Evolutionary conservation across 2,888 invertebrate species (phyloP).

Genomic region (Drosophila rubida): DNA sequence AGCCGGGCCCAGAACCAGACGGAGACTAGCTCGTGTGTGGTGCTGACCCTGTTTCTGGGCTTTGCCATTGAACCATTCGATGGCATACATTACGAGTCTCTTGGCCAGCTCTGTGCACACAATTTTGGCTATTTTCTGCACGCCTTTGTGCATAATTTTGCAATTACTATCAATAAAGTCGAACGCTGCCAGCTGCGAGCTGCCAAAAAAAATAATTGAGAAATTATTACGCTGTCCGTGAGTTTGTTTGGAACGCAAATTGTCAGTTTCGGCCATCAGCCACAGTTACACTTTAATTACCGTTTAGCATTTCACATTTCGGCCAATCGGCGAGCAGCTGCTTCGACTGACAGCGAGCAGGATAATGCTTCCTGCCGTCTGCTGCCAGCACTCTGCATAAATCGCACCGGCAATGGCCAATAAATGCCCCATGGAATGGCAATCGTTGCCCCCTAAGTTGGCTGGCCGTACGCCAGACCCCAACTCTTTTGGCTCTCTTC

Average conservation of each 20-base stretch:
- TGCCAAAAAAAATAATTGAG: constrained; percentile 71
- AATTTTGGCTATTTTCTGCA: constrained; percentile 27
- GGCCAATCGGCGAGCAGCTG: constrained; percentile 24
- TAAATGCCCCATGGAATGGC: constrained; percentile 64
- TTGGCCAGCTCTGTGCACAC: constrained; percentile 25
- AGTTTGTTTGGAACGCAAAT: constrained; percentile 38
- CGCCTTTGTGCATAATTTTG: constrained; percentile 68
- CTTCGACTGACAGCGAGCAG: constrained; percentile 19
- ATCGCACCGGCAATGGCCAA: constrained; percentile 66
- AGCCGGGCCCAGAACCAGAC: neutral
- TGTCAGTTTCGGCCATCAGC: constrained; percentile 13
- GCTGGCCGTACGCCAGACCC: constrained; percentile 43
- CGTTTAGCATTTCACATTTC: constrained; percentile 62
- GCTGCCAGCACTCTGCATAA: constrained; percentile 66
- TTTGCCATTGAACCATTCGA: constrained; percentile 17
- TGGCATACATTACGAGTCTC: constrained; percentile 15
- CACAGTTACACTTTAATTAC: constrained; percentile 62
- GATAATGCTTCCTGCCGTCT: constrained; percentile 10
- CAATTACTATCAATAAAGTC: constrained; percentile 73
- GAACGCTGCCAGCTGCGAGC: constrained; percentile 19
- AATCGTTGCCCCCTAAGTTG: constrained; percentile 32
- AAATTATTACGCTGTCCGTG: constrained; percentile 63
- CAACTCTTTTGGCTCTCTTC: constrained; percentile 4
- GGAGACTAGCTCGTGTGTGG: constrained; percentile 36
- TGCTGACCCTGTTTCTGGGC: constrained; percentile 24